phyloP scores from a whole-genome alignment of 2,888 invertebrate genomes.

The Megalurothrips usitatus region DNA sequence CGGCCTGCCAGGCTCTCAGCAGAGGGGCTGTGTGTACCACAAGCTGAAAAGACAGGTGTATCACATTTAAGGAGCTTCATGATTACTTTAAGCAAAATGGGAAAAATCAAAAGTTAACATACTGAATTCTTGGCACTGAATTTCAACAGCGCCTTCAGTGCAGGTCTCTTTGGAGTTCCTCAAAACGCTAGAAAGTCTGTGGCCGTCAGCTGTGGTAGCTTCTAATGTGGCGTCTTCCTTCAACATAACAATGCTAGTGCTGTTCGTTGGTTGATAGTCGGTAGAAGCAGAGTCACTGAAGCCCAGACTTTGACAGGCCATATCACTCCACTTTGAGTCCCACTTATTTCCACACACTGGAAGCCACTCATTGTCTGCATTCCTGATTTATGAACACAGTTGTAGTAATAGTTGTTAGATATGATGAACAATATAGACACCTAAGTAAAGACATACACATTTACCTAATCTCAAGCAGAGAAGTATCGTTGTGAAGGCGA shows the following conservation, averaged over 20 bases:
- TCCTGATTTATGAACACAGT: not conserved
- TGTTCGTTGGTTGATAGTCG: slow-evolving; percentile 41
- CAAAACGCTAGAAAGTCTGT: slow-evolving; percentile 48
- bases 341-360: slow-evolving; percentile 43
- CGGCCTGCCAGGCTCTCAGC: slow-evolving; percentile 45
- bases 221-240: slow-evolving; percentile 40
- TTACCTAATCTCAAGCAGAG: slow-evolving; percentile 38
- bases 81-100: not conserved
- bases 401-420: not conserved
- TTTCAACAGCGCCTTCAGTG: slow-evolving; percentile 48
- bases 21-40: slow-evolving; percentile 45
- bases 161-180: slow-evolving; percentile 46
- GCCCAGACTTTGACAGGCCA: slow-evolving; percentile 54
- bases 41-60: slow-evolving; percentile 41
- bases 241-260: slow-evolving; percentile 39
- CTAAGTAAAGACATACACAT: not conserved
- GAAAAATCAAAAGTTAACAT: slow-evolving; percentile 38
- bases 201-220: slow-evolving; percentile 39
- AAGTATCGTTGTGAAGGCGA: slow-evolving; percentile 37
- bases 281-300: slow-evolving; percentile 47
- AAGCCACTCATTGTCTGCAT: slow-evolving; percentile 44
- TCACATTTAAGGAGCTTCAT: not conserved
- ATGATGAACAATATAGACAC: not conserved
- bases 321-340: slow-evolving; percentile 49
- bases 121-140: slow-evolving; percentile 56